Base-by-base conservation (phyloP, 2,797 vertebrate genomes). In the Mormyrops boulengeri region DNA sequence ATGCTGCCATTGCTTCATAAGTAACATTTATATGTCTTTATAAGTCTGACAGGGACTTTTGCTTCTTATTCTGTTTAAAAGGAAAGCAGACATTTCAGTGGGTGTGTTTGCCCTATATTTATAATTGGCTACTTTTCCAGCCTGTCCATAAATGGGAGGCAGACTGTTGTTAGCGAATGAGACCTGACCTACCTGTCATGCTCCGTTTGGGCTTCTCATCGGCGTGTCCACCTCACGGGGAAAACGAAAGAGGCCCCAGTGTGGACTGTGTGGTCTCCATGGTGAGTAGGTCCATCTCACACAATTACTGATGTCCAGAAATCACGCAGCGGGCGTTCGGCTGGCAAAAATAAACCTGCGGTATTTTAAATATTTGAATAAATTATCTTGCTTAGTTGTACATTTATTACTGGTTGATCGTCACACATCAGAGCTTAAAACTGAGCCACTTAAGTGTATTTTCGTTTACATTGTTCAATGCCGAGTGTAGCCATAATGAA, bases 71-170 rank as follows among this genome's bases (percentile, higher is more conserved):
- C 85, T 52, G 50, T 38, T 8, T 26, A 77, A 80, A 62, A 41
- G 30, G 53, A 34, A 80, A 82, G 82, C 85, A 52, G 89, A 30
- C 73, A 69, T 66, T 90, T 84, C 38, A 66, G 77, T 62, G 26
- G 53, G 53, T 84, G 55, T 60, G 30, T 53, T 49, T 88, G 69
- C 73, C 38, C 57, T 88, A 80, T 88, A 77, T 90, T 88, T 84
- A 53, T 85, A 85, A 90, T 90, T 88, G 73, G 55, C 53, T 88
- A 60, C 55, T 88, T 88, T 88, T 88, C 52, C 86, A 88, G 44
- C 86, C 53, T n/a, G 55, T 84, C 44, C 86, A 80, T 44, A 60
- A 14, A 34, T 34, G 50, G 41, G 66, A 52, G 69, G 12, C 86
- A 7, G 41, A 69, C 66, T 66, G 34, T 38, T 62, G 85, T 80